These are phyloP conservation scores for Nomada lathburiana DNA, from an alignment of 2,888 invertebrate species.

Conservation along the genomic window DNA sequence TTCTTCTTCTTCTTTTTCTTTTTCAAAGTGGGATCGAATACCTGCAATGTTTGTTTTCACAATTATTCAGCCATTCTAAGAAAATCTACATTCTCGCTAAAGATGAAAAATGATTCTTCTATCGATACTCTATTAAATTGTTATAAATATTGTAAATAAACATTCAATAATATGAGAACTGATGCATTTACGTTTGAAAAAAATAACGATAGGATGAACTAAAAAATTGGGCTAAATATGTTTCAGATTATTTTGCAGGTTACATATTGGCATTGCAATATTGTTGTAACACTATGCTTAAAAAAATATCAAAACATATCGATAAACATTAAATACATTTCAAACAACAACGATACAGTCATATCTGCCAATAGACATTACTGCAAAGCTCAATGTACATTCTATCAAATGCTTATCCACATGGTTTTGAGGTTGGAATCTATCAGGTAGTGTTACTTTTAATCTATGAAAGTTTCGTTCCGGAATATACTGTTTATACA, in stretches of 20 bases:
- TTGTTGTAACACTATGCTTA: background rate
- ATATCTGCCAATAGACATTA: slow-evolving; percentile 12
- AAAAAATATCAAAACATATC: background rate
- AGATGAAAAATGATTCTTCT: background rate
- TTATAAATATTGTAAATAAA: background rate
- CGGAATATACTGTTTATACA: background rate
- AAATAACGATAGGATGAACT: background rate
- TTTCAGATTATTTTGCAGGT: background rate
- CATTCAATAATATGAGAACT: background rate
- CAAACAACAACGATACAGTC: background rate
- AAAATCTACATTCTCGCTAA: background rate
- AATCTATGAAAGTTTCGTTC: background rate
- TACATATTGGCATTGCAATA: background rate
- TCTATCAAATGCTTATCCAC: slow-evolving; percentile 43
- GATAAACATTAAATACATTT: background rate
- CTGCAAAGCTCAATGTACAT: background rate
- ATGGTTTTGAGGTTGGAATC: slow-evolving; percentile 68
- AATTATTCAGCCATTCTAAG: background rate
- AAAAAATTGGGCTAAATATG: background rate
- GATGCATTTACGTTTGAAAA: background rate
- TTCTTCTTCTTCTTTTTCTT: slow-evolving; percentile 99
- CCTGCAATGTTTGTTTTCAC: slow-evolving; percentile 83
- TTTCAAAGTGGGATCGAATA: slow-evolving; percentile 93
- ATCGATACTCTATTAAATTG: background rate
- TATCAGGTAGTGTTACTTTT: slow-evolving; percentile 7